Conservation (phyloP, 2,113 vertebrate species). For the Bolborhynchus lineola region DNA sequence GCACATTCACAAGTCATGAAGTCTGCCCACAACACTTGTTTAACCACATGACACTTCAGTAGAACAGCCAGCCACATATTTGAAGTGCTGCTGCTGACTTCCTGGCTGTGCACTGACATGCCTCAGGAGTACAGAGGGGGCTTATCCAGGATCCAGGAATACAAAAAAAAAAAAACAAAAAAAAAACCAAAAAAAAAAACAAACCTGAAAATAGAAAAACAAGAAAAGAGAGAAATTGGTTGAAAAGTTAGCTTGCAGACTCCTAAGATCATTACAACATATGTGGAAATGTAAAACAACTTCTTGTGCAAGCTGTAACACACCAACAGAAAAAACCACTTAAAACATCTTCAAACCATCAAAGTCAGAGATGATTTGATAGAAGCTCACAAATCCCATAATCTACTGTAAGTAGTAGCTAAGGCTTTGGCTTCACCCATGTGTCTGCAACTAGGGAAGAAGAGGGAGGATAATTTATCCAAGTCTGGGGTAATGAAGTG, state of each 20-base stretch:
- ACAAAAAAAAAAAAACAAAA: too few species aligned
- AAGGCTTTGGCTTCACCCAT: slow-evolving; percentile 66
- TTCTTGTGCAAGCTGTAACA: slow-evolving; percentile 19
- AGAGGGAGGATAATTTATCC: slow-evolving; percentile 78
- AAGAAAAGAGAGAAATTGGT: neutral
- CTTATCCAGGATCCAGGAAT: neutral
- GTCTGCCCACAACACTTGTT: neutral
- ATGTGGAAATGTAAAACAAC: slow-evolving; percentile 68
- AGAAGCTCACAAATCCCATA: slow-evolving; percentile 77
- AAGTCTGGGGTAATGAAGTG: slow-evolving; percentile 82
- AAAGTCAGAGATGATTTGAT: slow-evolving; percentile 75
- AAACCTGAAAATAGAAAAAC: neutral
- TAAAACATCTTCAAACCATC: slow-evolving; percentile 73
- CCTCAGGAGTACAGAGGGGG: neutral
- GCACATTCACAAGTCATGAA: slow-evolving; percentile 28
- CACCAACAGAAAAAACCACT: slow-evolving; percentile 47
- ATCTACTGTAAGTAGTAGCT: slow-evolving; percentile 75
- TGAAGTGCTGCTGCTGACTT: neutral
- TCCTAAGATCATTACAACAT: slow-evolving; percentile 44
- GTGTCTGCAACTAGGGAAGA: slow-evolving; percentile 72
- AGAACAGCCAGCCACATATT: neutral
- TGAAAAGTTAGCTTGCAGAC: slow-evolving; percentile 48
- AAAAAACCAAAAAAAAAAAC: neutral
- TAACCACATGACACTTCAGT: slow-evolving; percentile 5
- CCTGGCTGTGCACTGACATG: neutral